These are phyloP conservation scores for Sitobion miscanthi DNA, from an alignment of 1,140 invertebrate species.

Conservation along the genomic window DNA sequence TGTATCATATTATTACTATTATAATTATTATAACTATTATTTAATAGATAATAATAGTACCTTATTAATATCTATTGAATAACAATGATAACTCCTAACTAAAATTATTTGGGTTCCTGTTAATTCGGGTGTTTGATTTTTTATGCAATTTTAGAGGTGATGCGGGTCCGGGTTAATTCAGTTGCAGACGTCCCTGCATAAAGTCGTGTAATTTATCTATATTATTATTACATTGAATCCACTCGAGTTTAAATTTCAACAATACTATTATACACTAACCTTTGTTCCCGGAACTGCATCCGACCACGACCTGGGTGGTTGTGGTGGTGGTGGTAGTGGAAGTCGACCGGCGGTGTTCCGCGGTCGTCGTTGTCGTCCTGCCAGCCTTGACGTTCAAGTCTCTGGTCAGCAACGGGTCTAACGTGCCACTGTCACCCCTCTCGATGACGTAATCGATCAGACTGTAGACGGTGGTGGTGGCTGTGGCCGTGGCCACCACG, in stretches of 20 bases:
- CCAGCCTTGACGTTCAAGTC: neutral
- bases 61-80: neutral
- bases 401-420: neutral
- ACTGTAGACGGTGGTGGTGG: constrained; percentile 94
- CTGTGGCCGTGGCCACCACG: constrained; percentile 66
- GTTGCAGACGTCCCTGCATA: neutral
- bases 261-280: neutral
- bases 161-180: neutral
- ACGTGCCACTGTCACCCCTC: neutral
- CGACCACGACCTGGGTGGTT: neutral
- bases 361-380: neutral
- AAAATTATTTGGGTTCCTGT: neutral
- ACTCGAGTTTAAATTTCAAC: neutral
- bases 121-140: neutral
- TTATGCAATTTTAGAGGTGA: neutral
- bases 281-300: neutral
- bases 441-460: constrained; percentile 70
- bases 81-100: neutral
- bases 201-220: neutral
- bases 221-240: neutral
- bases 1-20: neutral
- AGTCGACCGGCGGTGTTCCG: neutral
- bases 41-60: no score
- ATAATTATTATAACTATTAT: no score
- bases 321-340: neutral